These are phyloP conservation scores for Melanotaenia duboulayi DNA, from an alignment of 2,113 vertebrate genomes.

Conservation along the genomic window DNA sequence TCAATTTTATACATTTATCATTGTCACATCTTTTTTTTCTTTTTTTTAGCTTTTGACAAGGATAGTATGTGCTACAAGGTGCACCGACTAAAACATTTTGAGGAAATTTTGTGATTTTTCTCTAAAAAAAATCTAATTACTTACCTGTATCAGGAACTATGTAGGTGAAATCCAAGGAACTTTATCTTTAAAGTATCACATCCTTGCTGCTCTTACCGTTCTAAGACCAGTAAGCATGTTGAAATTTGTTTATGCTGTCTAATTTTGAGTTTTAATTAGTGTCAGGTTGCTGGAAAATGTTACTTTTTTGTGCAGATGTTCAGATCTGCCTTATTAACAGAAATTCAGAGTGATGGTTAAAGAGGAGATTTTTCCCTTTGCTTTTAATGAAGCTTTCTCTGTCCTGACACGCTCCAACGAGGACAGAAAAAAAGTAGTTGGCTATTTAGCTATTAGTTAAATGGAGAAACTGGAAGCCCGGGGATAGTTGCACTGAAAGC, in stretches of 20 bases:
- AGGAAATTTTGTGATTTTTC: background rate
- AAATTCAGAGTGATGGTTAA: background rate
- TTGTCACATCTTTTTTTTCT: no score
- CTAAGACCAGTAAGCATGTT: background rate
- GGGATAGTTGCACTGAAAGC: constrained; percentile 22
- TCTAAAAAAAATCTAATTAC: background rate
- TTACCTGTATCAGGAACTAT: background rate
- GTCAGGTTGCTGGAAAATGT: background rate
- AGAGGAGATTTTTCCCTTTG: background rate
- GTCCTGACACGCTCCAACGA: constrained; percentile 8
- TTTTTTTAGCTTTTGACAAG: no score
- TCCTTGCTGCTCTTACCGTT: no score
- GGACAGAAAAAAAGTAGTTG: background rate
- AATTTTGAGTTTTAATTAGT: background rate
- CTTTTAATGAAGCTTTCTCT: constrained; percentile 51
- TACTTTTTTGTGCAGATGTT: background rate
- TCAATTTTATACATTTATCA: no score
- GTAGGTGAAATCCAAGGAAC: constrained; percentile 7
- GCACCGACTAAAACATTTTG: background rate
- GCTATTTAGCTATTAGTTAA: constrained; percentile 27
- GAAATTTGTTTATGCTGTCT: background rate
- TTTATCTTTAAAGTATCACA: constrained; percentile 6
- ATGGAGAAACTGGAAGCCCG: constrained; percentile 2
- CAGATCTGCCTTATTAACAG: background rate
- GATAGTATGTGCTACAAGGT: background rate